Base-by-base conservation (phyloP, 2,888 invertebrate genomes). In the Acronicta alni region DNA sequence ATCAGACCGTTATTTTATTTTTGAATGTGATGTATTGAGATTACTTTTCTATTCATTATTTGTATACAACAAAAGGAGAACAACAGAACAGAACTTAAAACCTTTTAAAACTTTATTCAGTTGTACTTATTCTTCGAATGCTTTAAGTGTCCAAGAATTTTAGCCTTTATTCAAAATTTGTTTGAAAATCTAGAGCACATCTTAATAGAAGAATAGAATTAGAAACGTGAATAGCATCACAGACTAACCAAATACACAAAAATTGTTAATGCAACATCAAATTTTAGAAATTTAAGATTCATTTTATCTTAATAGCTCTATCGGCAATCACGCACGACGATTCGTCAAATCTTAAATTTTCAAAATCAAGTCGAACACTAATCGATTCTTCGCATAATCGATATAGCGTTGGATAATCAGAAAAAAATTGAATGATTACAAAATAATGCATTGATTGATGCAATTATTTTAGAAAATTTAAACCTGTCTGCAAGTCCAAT, bases 341-440 rank as follows among this genome's bases (percentile, higher is more conserved):
- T 70, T 60, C 26, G 60, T 65, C 43, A 64, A 64, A 69, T 55
- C 17, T 16, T 17, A 42, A 42, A 42, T 32, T n/a, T 18, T 10
- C 6, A 38, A 38, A 37, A n/a, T 53, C 45, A 54, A 26, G 30
- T 45, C 15, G 2, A 14, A 35, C 20, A 38, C 26, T 45, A 45
- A 45, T 68, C 59, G 44, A 55, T 44, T 32, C 47, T 10, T 8
- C 26, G n/a, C 14, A 46, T 65, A 60, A 60, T 60, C 66, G 56
- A 70, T 66, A 60, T 30, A 3, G 3, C 3, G 12, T 3, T 4
- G 2, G 1, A 26, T 26, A 30, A 30, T 30, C 12, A 12, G 3
- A 30, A 30, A 30, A 23, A 4, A 20, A 20, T 20, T 2, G 20
- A 5, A 4, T 20, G 20, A 20, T 20, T 20, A 20, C 5, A 5